These are phyloP conservation scores for Dreissena polymorpha DNA, from an alignment of 1,140 invertebrate species.

Conservation along the genomic window DNA sequence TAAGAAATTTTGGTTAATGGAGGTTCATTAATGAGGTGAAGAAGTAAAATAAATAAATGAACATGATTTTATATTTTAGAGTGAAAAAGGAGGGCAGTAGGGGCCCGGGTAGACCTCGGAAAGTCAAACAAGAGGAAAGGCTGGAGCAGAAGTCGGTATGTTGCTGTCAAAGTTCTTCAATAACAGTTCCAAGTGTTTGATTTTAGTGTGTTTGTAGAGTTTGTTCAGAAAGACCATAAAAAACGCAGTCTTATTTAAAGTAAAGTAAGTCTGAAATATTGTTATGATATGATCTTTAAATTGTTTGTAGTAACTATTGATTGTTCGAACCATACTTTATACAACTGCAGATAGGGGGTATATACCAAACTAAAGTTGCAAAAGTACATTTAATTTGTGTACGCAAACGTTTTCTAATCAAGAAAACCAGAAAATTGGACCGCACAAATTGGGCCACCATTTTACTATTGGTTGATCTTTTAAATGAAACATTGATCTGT, in stretches of 20 bases:
- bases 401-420: background rate
- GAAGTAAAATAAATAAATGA: background rate
- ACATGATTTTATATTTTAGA: slow-evolving; percentile 19
- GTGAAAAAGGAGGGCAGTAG: slow-evolving; percentile 37
- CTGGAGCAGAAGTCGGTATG: slow-evolving; percentile 29
- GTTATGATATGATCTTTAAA: background rate
- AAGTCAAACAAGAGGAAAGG: slow-evolving; percentile 45
- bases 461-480: too few species aligned
- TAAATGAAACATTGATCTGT: too few species aligned
- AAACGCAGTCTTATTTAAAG: background rate
- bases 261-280: background rate
- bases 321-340: too few species aligned
- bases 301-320: too few species aligned
- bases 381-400: too few species aligned
- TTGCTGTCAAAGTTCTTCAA: background rate
- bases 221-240: background rate
- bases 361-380: too few species aligned
- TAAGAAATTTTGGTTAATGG: background rate
- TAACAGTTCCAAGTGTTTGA: background rate
- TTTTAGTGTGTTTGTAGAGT: background rate
- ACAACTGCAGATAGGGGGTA: too few species aligned
- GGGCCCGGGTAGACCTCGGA: slow-evolving; percentile 46
- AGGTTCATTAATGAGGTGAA: background rate
- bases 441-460: background rate
- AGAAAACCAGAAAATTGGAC: background rate